Conservation (phyloP, 2,888 invertebrate species). For the Emesis castigata region DNA sequence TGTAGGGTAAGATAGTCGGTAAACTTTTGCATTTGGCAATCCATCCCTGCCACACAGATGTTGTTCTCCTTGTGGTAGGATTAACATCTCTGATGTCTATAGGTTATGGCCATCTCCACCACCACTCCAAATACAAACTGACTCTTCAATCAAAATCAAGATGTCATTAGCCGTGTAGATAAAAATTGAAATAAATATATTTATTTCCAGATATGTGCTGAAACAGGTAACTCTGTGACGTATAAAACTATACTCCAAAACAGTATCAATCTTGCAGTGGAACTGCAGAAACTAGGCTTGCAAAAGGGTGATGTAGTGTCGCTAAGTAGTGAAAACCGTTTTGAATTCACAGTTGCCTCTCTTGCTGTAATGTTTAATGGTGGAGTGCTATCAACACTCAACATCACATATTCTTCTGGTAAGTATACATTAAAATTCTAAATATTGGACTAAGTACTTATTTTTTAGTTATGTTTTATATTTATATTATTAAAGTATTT, state of each 20-base stretch:
- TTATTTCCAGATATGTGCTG: conserved; percentile 86
- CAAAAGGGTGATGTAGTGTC: conserved; percentile 88
- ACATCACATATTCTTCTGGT: conserved; percentile 90
- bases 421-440: conserved; percentile 48
- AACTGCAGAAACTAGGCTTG: conserved; percentile 85
- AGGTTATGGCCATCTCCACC: too few relatives aligned
- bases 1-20: too few relatives aligned
- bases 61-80: too few relatives aligned
- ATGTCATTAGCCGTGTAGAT: too few relatives aligned
- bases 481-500: too few relatives aligned
- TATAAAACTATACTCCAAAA: conserved; percentile 87
- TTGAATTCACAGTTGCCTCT: conserved; percentile 88
- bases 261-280: conserved; percentile 87
- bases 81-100: too few relatives aligned
- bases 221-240: conserved; percentile 87
- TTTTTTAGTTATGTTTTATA: background rate
- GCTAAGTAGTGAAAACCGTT: conserved; percentile 90
- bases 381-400: conserved; percentile 89
- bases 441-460: background rate
- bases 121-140: too few relatives aligned
- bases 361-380: conserved; percentile 89
- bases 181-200: too few relatives aligned
- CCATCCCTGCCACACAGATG: too few relatives aligned
- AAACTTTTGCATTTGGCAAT: too few relatives aligned
- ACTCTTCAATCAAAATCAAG: too few relatives aligned